These are phyloP conservation scores for Hoplodrina ambigua DNA, from an alignment of 2,888 invertebrate species.

Conservation along the genomic window DNA sequence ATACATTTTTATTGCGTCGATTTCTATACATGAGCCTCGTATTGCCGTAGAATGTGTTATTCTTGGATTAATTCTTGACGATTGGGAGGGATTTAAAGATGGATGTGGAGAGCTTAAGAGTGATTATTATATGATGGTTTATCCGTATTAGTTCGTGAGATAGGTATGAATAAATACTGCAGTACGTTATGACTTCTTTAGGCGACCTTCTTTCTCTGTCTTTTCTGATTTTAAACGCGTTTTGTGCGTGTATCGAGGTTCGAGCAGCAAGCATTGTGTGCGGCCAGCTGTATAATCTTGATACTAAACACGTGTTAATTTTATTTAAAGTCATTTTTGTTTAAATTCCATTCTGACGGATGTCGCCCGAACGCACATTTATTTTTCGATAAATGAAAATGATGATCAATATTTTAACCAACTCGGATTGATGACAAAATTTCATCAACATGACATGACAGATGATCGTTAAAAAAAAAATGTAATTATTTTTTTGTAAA, in stretches of 20 bases:
- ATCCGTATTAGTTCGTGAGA: neutral
- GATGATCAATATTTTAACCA: neutral
- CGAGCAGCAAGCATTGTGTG: no score
- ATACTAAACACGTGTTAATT: no score
- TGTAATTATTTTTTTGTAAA: constrained; percentile 2
- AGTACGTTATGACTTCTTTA: no score
- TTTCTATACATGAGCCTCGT: constrained; percentile 42
- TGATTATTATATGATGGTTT: neutral
- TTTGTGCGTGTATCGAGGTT: no score
- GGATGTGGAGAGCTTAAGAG: neutral
- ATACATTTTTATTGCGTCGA: constrained; percentile 42
- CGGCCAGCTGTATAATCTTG: no score
- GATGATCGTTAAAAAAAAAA: neutral
- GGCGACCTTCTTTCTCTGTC: no score
- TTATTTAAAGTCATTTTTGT: no score
- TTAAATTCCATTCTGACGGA: no score
- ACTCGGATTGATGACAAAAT: neutral
- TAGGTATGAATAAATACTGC: neutral
- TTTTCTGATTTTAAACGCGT: no score
- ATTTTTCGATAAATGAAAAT: no score
- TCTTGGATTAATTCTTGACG: constrained; percentile 13
- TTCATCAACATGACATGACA: neutral
- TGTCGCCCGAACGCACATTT: no score
- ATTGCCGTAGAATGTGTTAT: constrained; percentile 27
- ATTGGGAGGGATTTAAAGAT: constrained; percentile 25